Base-by-base conservation (phyloP, 2,888 invertebrate genomes). In the Rhingia campestris region DNA sequence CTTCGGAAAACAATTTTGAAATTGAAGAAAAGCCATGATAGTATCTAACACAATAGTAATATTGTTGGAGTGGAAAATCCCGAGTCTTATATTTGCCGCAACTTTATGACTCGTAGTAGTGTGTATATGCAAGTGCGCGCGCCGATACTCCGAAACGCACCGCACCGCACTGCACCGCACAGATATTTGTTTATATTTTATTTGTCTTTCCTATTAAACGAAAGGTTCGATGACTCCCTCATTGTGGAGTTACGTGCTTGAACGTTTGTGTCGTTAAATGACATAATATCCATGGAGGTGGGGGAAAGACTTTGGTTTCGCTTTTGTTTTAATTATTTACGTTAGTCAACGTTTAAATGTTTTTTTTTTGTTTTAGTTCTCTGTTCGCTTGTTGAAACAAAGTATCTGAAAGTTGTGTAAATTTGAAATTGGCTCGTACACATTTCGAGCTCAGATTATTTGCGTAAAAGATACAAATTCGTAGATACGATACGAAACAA, bases 221-320 rank as follows among this genome's bases (percentile, higher is more conserved):
- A 66, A 79, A 79, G 79, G 84, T 84, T 79, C 84, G 79, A 74
- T 84, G 84, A 79, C 84, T 66, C 64, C 53, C 58, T 30, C 74
- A 41, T 54, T 69, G 61, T 63, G 72, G 39, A 41, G 43, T 59
- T 77, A 84, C 82, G 82, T 84, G 82, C 82, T 45, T 64, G 33
- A 67, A 53, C 73, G 79, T 63, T 79, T 77, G 2, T 22, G 72
- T 74, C 64, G 58, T 82, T 67, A 59, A 73, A 47, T 84, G 79
- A 84, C 63, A 70, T 80, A 80, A 79, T 66, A 33, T 12, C 56
- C 51, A 37, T 33, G 33, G n/a, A 56, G 67, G 77, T 82, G 77
- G 54, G 22, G 41, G 22, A 49, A 49, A 49, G 9, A 22, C 49
- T 49, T 49, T 49, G 49, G 9, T 32, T 9, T 9, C 49, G 22